These are phyloP conservation scores for Platerodrilus igneus DNA, from an alignment of 2,888 invertebrate genomes.

Conservation along the genomic window DNA sequence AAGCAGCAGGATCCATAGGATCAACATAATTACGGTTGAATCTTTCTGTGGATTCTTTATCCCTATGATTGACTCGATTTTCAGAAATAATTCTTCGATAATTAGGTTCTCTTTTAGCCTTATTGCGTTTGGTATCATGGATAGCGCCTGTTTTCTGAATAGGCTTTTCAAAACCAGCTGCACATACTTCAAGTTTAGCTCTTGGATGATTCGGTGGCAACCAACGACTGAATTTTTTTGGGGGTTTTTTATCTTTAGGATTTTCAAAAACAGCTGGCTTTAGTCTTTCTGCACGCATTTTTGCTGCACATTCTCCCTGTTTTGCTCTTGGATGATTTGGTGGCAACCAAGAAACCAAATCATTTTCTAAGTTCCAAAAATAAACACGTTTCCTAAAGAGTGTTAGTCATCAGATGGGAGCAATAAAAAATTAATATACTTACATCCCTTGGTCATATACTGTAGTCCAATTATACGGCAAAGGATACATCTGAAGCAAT, in stretches of 20 bases:
- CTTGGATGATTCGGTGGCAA: conserved; percentile 88
- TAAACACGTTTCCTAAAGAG: conserved; percentile 62
- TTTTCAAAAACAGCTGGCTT: conserved; percentile 40
- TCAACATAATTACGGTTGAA: conserved; percentile 55
- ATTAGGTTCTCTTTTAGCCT: conserved; percentile 35
- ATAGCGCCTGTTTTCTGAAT: conserved; percentile 10
- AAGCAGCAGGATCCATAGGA: conserved; percentile 96
- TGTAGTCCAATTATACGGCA: conserved; percentile 91
- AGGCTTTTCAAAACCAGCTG: conserved; percentile 55
- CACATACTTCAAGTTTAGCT: conserved; percentile 74
- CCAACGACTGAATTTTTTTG: no score
- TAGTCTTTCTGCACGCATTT: conserved; percentile 65
- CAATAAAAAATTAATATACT: no score
- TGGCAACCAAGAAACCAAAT: conserved; percentile 92
- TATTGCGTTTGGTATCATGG: conserved; percentile 11
- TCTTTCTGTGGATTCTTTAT: conserved; percentile 37
- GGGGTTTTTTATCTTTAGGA: no score
- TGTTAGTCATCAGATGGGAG: conserved; percentile 1
- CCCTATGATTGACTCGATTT: conserved; percentile 35
- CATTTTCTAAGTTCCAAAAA: conserved; percentile 91
- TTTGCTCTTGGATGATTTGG: conserved; percentile 85
- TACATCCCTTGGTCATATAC: conserved; percentile 82
- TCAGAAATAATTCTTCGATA: conserved; percentile 24
- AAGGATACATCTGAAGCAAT: conserved; percentile 79
- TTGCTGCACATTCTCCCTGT: conserved; percentile 76